Percentiles rank a stretch among this genome's conserved stretches.
Evolutionary conservation across 2,888 invertebrate species (phyloP).

Genomic region (Pseudeuparius sepicola): DNA sequence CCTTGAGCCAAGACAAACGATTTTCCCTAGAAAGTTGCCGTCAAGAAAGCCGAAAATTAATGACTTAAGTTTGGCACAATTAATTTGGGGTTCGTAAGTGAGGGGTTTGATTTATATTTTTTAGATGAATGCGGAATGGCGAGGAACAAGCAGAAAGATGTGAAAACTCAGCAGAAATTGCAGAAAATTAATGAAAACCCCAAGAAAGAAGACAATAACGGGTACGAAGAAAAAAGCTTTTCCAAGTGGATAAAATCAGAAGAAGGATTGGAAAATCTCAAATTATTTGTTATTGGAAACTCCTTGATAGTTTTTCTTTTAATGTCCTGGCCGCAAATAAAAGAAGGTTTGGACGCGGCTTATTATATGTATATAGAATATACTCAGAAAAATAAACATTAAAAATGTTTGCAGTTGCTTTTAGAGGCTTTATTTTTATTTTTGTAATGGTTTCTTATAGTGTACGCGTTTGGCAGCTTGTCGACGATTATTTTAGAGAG

Average conservation of each 20-base stretch:
- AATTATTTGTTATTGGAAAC: conserved; percentile 71
- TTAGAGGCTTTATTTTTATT: conserved; percentile 55
- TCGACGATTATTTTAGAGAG: conserved; percentile 62
- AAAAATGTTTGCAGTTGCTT: conserved; percentile 53
- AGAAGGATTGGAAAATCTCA: conserved; percentile 64
- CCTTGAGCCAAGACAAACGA: too few relatives aligned
- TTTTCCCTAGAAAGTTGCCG: too few relatives aligned
- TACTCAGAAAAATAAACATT: conserved; percentile 17
- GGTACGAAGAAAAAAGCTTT: too few relatives aligned
- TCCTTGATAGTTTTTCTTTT: conserved; percentile 61
- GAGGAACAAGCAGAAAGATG: too few relatives aligned
- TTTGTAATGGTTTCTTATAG: conserved; percentile 65
- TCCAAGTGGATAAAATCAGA: conserved; percentile 42
- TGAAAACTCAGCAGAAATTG: too few relatives aligned
- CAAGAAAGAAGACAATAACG: too few relatives aligned
- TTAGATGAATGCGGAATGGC: too few relatives aligned
- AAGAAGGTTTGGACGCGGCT: conserved; percentile 44
- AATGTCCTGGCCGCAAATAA: conserved; percentile 63
- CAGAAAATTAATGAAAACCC: too few relatives aligned
- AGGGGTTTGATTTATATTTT: too few relatives aligned
- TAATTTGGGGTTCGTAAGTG: too few relatives aligned
- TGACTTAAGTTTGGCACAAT: too few relatives aligned
- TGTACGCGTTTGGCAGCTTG: conserved; percentile 57
- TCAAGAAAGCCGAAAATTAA: too few relatives aligned
- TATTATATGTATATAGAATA: conserved; percentile 34